Base-by-base conservation (phyloP, 2,797 vertebrate genomes). In the Borostomias antarcticus region DNA sequence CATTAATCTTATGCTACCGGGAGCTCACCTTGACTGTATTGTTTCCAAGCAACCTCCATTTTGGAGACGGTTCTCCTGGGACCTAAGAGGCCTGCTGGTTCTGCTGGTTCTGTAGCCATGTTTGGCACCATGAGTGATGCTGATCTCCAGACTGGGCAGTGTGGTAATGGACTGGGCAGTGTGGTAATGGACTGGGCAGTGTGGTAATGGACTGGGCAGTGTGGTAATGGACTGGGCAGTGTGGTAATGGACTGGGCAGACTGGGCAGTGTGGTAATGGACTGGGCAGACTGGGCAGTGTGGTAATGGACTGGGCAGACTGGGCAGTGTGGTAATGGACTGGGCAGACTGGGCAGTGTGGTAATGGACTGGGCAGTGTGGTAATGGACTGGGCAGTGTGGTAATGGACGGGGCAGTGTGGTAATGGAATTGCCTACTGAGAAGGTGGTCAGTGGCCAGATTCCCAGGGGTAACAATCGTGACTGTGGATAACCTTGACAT, bases 401-500 rank as follows among this genome's bases (percentile, higher is more conserved):
- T 70, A 76, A 78, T 78, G 53, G 61, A 17, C 40, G 4, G 30
- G 40, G 40, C 48, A 10, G 66, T 52, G 35, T 23, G 64, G 69
- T 70, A 76, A 78, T 78, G 53, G 61, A 76, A 69, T 63, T 59
- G 47, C 59, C 69, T 71, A 58, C 67, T 67, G 70, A 7, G 61
- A 64, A 51, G 21, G 56, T 68, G 37, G 57, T 66, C 65, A 40
- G 62, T 13, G 52, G 64, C 76, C 68, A 80, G 23, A 62, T 50
- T 68, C 66, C 62, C 47, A 58, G 26, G 17, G 75, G 62, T 60
- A 40, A 56, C 47, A 59, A 25, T 76, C 48, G 61, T 74, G 77
- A 73, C 68, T 72, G 54, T 57, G 68, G 70, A 58, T 75, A 63
- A 79, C 70, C 80, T 78, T 79, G 70, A 77, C 57, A 40, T 73